Base-by-base conservation (phyloP, 2,888 invertebrate genomes). In the Dryococelus australis region DNA sequence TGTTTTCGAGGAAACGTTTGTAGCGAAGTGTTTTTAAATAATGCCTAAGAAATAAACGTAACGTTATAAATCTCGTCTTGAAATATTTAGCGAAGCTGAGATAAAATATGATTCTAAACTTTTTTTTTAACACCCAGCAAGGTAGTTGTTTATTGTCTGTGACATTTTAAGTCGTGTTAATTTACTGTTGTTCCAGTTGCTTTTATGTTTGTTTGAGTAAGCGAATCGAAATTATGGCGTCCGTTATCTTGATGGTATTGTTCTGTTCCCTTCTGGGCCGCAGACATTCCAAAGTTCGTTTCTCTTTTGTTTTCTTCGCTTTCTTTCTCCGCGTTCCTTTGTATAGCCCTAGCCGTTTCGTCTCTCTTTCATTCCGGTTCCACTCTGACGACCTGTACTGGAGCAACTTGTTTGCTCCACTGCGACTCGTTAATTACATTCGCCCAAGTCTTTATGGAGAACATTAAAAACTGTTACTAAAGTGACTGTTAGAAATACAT, bases 211-310 rank as follows among this genome's bases (percentile, higher is more conserved):
- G 65, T 65, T 65, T 65, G 65, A 65, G 65, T 20, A 3, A 65
- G 13, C 65, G 65, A 65, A 24, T 65, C 65, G 65, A 8, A 65
- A 65, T 65, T 65, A n/a, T 65, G 65, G 65, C n/a, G 13, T 65
- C 8, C 65, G 65, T 65, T 65, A 65, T 65, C 65, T 65, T 65
- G 65, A 65, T 65, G 65, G 65, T 65, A 65, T 65, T 65, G 65
- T 65, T 65, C 65, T 20, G n/a, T 65, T 65, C 65, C 10, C 65
- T 65, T 65, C 24, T 65, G 24, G 24, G 65, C 65, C 65, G 16
- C 65, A 65, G 65, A 65, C 65, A 65, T 65, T 65, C 65, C 65
- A 65, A 65, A 65, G 65, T 65, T 65, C 20, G 65, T 65, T 65
- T 65, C 65, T 65, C 65, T 65, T 65, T 65, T 65, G 65, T 65